Evolutionary conservation across 2,888 invertebrate genomes (phyloP).

Genomic region (Octonoba sinensis): DNA sequence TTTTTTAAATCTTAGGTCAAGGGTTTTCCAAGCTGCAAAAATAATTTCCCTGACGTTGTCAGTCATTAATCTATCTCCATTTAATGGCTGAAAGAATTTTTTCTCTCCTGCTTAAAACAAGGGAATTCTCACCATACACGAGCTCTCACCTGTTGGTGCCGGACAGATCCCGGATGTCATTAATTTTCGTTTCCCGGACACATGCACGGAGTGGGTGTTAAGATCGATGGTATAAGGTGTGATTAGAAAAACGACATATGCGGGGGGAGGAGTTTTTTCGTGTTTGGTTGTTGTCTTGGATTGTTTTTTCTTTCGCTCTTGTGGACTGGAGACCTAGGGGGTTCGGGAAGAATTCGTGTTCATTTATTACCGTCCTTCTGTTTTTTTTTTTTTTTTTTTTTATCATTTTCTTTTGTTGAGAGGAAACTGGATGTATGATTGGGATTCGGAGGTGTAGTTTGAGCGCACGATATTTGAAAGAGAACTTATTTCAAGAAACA

Average conservation of each 20-base stretch:
- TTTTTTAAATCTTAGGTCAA: too few species aligned
- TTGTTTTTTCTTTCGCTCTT: not conserved
- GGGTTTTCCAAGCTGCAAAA: too few species aligned
- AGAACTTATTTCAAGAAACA: too few species aligned
- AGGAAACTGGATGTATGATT: not conserved
- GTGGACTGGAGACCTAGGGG: not conserved
- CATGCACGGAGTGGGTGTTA: conserved; percentile 10
- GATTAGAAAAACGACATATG: conserved; percentile 55
- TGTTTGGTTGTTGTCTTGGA: not conserved
- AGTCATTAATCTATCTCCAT: conserved; percentile 15
- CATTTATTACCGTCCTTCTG: conserved; percentile 5
- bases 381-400: not conserved
- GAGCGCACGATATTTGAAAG: too few species aligned
- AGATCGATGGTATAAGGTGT: conserved; percentile 49
- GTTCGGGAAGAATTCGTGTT: not conserved
- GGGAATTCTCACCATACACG: too few species aligned
- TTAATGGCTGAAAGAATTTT: not conserved
- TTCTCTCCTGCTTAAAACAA: too few species aligned
- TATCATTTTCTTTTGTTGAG: not conserved
- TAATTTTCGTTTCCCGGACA: conserved; percentile 52
- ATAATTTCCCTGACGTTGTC: too few species aligned
- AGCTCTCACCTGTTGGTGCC: conserved; percentile 48
- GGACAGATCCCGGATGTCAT: conserved; percentile 29
- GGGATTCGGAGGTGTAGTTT: too few species aligned
- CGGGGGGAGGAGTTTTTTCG: conserved; percentile 14